Evolutionary conservation across 2,797 vertebrate species (phyloP).

Genomic region (Helicolenus hilgendorfi): DNA sequence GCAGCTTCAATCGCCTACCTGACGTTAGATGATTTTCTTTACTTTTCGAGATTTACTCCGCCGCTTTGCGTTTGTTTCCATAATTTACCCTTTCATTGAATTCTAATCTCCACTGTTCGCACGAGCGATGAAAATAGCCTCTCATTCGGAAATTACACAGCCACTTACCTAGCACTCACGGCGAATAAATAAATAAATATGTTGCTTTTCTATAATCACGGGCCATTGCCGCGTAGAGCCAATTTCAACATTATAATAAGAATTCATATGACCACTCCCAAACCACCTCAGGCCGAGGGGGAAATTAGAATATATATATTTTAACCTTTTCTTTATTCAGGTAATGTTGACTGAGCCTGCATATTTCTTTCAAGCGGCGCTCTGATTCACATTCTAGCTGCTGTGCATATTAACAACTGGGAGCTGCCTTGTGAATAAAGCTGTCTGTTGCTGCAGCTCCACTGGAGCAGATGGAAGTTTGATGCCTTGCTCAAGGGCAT

Average conservation of each 20-base stretch:
- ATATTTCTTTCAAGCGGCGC: constrained; percentile 2
- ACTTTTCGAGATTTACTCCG: not conserved
- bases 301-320: constrained; percentile 50
- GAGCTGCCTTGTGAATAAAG: constrained; percentile 1
- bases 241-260: constrained; percentile 47
- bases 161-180: constrained; percentile 21
- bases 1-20: not conserved
- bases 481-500: constrained; percentile 43
- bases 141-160: constrained; percentile 42
- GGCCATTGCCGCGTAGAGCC: not conserved
- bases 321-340: constrained; percentile 49
- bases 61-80: constrained; percentile 12
- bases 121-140: constrained; percentile 42
- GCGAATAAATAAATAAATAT: constrained; percentile 53
- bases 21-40: not conserved
- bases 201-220: constrained; percentile 15
- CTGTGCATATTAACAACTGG: constrained; percentile 21
- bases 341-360: constrained; percentile 16
- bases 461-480: constrained; percentile 3
- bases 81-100: constrained; percentile 1
- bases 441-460: not conserved
- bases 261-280: constrained; percentile 38
- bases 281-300: constrained; percentile 22
- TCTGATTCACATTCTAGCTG: constrained; percentile 8
- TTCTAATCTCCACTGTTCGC: constrained; percentile 28